Base-by-base conservation (phyloP, 2,113 vertebrate genomes). In the Sander lucioperca region DNA sequence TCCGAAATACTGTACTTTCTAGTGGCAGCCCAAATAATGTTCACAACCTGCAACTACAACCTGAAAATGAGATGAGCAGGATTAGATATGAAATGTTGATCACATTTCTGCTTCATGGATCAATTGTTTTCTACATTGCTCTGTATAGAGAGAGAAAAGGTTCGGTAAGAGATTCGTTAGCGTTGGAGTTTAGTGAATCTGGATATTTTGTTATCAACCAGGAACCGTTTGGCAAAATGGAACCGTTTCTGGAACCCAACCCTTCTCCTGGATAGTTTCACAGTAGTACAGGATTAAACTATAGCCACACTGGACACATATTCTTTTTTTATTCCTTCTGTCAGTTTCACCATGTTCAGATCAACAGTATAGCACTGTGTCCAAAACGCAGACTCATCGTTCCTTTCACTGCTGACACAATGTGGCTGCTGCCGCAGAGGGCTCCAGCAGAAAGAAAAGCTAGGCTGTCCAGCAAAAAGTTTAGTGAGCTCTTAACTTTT, bases 331-430 rank as follows among this genome's bases (percentile, higher is more conserved):
- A 18, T 25, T 67, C 25, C 56, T 11, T 53, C 25, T 63, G 36
- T 74, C 63, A 62, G 5, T 58, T 67, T 63, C 10, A 4, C 23
- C 15, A 15, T 36, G 15, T 58, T 74, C 23, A 68, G 10, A n/a
- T 61, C 3, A 25, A 63, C 50, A 53, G 39, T 18, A 43, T 11
- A 64, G 16, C 56, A 18, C 25, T n/a, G 19, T 13, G 11, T 62
- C 27, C 30, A 74, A 74, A 74, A 67, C 36, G 9, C 73, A 30
- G 68, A 54, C 61, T 77, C 79, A 74, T 71, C 58, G 10, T 57
- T 86, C 62, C 70, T 68, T 33, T 63, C 14, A 15, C 5, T 70
- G 80, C 80, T 68, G 73, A 80, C 61, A 73, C 56, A 63, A 56
- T 66, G 77, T 64, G 45, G 39, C 65, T 64, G 58, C 59, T 77